Conservation (phyloP, 2,113 vertebrate genomes). For the Labeo rohita region DNA sequence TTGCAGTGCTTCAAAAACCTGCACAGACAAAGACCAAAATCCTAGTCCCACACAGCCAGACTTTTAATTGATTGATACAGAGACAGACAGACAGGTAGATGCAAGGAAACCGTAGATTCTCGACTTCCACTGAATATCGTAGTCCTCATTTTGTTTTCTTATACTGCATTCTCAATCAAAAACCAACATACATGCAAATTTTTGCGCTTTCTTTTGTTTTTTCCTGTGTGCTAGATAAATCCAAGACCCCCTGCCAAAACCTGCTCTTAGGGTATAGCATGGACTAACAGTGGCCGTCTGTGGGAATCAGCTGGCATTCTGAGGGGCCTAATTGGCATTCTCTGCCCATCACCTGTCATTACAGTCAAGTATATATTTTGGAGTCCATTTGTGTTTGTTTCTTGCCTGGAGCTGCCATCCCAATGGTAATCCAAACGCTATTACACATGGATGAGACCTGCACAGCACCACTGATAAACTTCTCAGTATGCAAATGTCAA, state of each 20-base stretch:
- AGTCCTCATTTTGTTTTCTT: background rate
- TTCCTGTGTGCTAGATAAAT: background rate
- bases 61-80: background rate
- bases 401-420: slow-evolving; percentile 50
- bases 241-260: background rate
- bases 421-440: slow-evolving; percentile 55
- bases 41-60: background rate
- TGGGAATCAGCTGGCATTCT: slow-evolving; percentile 31
- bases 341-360: slow-evolving; percentile 53
- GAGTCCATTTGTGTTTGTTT: slow-evolving; percentile 49
- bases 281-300: background rate
- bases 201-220: background rate
- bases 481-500: slow-evolving; percentile 64
- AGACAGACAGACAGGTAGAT: background rate
- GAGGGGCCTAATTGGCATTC: slow-evolving; percentile 49
- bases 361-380: slow-evolving; percentile 43
- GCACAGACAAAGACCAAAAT: background rate
- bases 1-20: background rate
- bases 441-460: slow-evolving; percentile 48
- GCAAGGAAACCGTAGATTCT: background rate
- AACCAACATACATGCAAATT: background rate
- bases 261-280: background rate
- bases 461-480: slow-evolving; percentile 58
- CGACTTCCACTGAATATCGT: no score
- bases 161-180: background rate